These are phyloP conservation scores for Leuctra nigra DNA, from an alignment of 2,888 invertebrate species.

Conservation along the genomic window DNA sequence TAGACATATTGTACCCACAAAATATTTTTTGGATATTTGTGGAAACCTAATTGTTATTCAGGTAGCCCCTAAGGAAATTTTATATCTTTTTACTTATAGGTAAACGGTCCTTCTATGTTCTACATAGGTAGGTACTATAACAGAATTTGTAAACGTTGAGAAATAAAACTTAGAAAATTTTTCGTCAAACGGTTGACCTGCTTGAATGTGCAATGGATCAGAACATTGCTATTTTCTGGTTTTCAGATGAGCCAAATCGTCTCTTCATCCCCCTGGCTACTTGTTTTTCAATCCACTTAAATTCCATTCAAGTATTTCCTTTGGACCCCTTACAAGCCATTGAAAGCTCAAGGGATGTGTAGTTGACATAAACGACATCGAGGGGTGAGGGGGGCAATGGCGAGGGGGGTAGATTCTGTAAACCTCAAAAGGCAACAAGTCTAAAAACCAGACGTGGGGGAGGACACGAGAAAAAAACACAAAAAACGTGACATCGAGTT, in stretches of 20 bases:
- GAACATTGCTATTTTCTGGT: not conserved
- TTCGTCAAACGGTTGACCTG: not conserved
- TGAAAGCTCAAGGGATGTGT: constrained; percentile 21
- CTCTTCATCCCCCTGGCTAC: not conserved
- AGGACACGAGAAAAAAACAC: constrained; percentile 2
- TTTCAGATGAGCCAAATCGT: too few species aligned
- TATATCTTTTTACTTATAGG: too few species aligned
- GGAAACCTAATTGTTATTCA: too few species aligned
- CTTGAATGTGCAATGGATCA: not conserved
- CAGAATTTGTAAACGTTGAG: too few species aligned
- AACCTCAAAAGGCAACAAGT: constrained; percentile 24
- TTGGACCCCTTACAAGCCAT: constrained; percentile 14
- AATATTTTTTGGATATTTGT: too few species aligned
- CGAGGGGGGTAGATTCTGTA: constrained; percentile 19
- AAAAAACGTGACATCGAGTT: constrained; percentile 16
- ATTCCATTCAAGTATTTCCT: constrained; percentile 23
- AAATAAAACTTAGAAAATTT: not conserved
- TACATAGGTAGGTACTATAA: too few species aligned
- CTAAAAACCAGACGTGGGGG: constrained; percentile 15
- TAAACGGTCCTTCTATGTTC: too few species aligned
- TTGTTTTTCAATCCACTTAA: constrained; percentile 22
- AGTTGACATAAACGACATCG: constrained; percentile 25
- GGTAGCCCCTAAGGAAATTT: too few species aligned
- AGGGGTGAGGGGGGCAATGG: constrained; percentile 23
- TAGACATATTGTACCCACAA: too few species aligned